Evolutionary conservation across 2,888 invertebrate genomes (phyloP), one percentile per base, ranked within the genome.

Genomic region (Andrena flavipes): DNA sequence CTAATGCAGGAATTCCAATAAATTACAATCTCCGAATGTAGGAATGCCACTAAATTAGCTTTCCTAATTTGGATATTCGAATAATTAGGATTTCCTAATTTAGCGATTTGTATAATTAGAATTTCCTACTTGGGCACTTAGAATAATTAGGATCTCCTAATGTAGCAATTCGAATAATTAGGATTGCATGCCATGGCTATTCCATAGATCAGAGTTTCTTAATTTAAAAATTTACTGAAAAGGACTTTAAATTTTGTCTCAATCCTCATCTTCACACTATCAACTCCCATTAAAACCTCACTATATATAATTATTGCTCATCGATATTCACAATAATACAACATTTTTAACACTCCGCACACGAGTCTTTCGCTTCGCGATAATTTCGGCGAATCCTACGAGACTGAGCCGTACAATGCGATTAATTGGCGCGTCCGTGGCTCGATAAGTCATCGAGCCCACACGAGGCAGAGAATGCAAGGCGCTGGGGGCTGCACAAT

Each of bases 361-460:
- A 7, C 33, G 49, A 29, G 63, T 5, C 20, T 6, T 23, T 56
- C 75, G 20, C 23, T 33, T 60, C 67, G 51, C 10, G 48, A 80
- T 76, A 76, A 83, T 83, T 80, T 76, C 62, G 59, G 67, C 72
- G 69, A 76, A 80, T 71, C 65, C 29, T 49, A 49, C 49, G 69
- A 72, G 69, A 49, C 49, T 30, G 65, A 76, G 70, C 70, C 59
- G n/a, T 51, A 84, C 59, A 68, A 72, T 75, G 59, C 71, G 48
- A 70, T 72, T 79, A 80, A 83, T 84, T 83, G 56, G 29, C 65
- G 69, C 65, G 70, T 67, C 64, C 35, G 8, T 76, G 42, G 29
- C 20, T 51, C 60, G 62, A 80, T 80, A 69, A 51, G 35, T 80
- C 59, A 80, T 62, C 62, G 83, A 71, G 72, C 76, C 75, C 56